Percentiles rank a stretch among this genome's conserved stretches.
Evolutionary conservation across 2,113 vertebrate genomes (phyloP).

Genomic region (rat (Rattus norvegicus)): DNA sequence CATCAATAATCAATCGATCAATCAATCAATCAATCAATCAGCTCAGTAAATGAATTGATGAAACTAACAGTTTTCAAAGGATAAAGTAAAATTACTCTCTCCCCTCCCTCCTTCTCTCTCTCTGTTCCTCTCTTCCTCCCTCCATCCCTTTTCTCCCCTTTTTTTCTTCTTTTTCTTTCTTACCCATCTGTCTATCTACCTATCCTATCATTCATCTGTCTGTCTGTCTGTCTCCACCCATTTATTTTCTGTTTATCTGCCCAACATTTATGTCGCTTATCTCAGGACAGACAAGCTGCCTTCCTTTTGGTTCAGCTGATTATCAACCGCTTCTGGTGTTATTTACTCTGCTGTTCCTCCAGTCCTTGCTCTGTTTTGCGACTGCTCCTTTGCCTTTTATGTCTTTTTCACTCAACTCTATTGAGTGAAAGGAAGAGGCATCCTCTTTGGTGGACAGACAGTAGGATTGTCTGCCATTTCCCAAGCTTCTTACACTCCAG

Average conservation of each 20-base stretch:
- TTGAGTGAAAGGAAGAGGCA: neutral
- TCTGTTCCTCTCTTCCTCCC: too few species aligned
- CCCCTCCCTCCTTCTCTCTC: neutral
- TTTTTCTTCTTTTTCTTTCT: neutral
- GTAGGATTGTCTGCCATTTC: neutral
- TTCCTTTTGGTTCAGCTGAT: neutral
- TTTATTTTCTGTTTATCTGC: neutral
- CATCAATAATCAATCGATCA: neutral
- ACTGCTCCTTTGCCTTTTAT: neutral
- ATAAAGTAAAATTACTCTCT: neutral
- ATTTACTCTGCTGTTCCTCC: neutral
- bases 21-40: neutral
- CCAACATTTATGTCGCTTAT: neutral
- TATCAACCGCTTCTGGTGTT: neutral
- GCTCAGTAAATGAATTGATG: neutral
- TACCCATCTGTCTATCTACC: neutral
- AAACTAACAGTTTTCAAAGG: neutral
- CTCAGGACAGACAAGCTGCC: neutral
- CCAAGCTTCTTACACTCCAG: neutral
- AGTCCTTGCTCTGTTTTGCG: constrained; percentile 8
- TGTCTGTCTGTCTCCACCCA: neutral
- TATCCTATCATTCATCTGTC: neutral
- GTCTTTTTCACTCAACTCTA: neutral
- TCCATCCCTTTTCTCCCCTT: too few species aligned
- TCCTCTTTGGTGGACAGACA: neutral